A percentile compares a stretch with the other conserved stretches of the same genome.
These are phyloP conservation scores for Catonia carolina DNA, from an alignment of 2,888 invertebrate species.

Conservation along the genomic window DNA sequence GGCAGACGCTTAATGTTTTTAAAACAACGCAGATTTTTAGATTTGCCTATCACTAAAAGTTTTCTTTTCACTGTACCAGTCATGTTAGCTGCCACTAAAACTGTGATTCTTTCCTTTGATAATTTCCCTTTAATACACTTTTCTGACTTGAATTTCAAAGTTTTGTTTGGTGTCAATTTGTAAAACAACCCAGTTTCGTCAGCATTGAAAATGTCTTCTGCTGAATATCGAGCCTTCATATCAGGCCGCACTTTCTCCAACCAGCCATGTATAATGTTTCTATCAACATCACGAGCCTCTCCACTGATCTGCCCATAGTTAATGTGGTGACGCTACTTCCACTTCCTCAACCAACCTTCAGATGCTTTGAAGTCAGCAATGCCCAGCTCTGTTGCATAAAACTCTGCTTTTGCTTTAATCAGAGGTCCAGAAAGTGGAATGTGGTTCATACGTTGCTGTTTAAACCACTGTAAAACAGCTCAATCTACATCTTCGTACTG, in stretches of 20 bases:
- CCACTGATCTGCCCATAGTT: too few relatives aligned
- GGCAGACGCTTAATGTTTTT: slow-evolving; percentile 4
- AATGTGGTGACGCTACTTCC: too few relatives aligned
- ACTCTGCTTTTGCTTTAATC: too few relatives aligned
- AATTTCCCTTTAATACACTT: neutral
- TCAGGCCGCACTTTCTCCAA: neutral
- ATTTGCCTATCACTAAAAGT: neutral
- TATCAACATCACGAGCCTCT: too few relatives aligned
- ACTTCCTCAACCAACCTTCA: too few relatives aligned
- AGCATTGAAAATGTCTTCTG: slow-evolving; percentile 2
- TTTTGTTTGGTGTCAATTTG: slow-evolving; percentile 4
- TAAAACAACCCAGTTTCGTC: slow-evolving; percentile 1
- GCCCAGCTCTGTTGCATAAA: too few relatives aligned
- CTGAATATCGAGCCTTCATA: neutral
- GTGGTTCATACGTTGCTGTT: too few relatives aligned
- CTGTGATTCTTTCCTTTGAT: neutral
- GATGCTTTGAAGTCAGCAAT: too few relatives aligned
- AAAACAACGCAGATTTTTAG: neutral
- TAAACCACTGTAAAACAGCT: too few relatives aligned
- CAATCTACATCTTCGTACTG: too few relatives aligned
- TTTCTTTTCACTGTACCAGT: neutral
- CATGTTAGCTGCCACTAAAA: slow-evolving; percentile 1
- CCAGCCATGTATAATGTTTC: too few relatives aligned
- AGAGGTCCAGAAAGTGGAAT: too few relatives aligned
- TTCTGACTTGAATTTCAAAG: neutral